phyloP scores from a whole-genome alignment of 64 coral and sea anemone genomes.

The Porites australiensis region DNA sequence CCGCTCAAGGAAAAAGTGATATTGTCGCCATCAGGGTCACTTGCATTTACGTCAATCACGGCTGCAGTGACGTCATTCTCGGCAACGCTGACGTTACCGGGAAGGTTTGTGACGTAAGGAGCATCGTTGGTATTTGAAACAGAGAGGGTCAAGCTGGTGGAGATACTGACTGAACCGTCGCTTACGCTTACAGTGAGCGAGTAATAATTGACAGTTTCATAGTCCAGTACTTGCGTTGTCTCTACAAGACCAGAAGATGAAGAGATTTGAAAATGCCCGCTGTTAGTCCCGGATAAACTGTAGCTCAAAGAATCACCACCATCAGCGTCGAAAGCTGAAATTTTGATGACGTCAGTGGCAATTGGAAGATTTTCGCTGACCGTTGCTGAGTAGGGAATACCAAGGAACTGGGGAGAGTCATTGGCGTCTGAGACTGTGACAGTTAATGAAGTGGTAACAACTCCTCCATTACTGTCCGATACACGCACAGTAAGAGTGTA shows the following conservation, averaged over 20 bases:
- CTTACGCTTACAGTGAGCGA: neutral
- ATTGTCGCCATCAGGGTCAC: neutral
- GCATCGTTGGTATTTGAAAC: slow-evolving; percentile 11
- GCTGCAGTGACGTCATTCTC: slow-evolving; percentile 37
- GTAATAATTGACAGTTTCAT: slow-evolving; percentile 11
- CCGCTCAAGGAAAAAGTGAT: slow-evolving; percentile 3
- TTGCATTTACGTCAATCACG: slow-evolving; percentile 31
- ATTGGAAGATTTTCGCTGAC: slow-evolving; percentile 22
- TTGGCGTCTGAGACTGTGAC: slow-evolving; percentile 29
- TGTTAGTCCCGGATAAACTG: slow-evolving; percentile 24
- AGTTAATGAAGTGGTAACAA: slow-evolving; percentile 12
- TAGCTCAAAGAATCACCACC: slow-evolving; percentile 17
- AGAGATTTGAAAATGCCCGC: neutral
- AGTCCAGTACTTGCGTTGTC: slow-evolving; percentile 13
- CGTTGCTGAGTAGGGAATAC: slow-evolving; percentile 3
- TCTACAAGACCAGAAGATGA: neutral
- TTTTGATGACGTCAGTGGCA: neutral
- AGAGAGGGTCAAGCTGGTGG: neutral
- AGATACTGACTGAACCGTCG: slow-evolving; percentile 1
- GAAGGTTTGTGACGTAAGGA: neutral
- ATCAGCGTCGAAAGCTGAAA: neutral
- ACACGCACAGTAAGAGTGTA: slow-evolving; percentile 34
- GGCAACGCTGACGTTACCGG: neutral
- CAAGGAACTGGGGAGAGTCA: slow-evolving; percentile 10
- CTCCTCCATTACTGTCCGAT: slow-evolving; percentile 17